Base-by-base conservation (phyloP, 2,797 vertebrate genomes). In the Ambastaia sidthimunki region DNA sequence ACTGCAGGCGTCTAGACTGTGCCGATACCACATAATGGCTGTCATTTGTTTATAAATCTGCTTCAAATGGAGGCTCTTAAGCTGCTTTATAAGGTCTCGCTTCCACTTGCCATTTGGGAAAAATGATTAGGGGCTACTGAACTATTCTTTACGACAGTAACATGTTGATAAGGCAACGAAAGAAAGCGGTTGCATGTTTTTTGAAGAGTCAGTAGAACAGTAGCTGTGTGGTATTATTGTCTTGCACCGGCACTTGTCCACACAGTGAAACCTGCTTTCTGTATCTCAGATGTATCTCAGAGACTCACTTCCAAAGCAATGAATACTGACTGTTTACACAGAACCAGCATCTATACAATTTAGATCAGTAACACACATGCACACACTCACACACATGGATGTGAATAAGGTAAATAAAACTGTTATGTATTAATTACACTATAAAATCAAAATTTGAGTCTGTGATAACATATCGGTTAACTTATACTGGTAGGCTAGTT, bases 71-170 rank as follows among this genome's bases (percentile, higher is more conserved):
- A 34, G 71, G 4, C 60, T 63, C 81, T 76, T 59, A 63, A 62
- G 76, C 74, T 73, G 65, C 74, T 69, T 79, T 54, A n/a, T 12
- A 57, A 63, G 19, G n/a, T 65, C 65, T 85, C 69, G 52, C 44
- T 85, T 76, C 12, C n/a, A 55, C 80, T 75, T 77, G 85, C 82
- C 73, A 76, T 83, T 80, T 76, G 63, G 86, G 41, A 74, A 73
- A 89, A 88, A 86, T 84, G 80, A 90, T 87, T 87, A 83, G 74
- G 37, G 85, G 82, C 85, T 87, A 90, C 81, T 86, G 83, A 87
- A 88, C 89, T 91, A 91, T 90, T 91, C 70, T 88, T 86, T 78
- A 87, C 81, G 88, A 90, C 90, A 91, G 83, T 84, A 85, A 73
- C 67, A 23, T 74, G 91, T 88, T 86, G 82, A 87, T 88, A 81